These are phyloP conservation scores for Selene dorsalis DNA, from an alignment of 2,797 vertebrate genomes.

Conservation along the genomic window DNA sequence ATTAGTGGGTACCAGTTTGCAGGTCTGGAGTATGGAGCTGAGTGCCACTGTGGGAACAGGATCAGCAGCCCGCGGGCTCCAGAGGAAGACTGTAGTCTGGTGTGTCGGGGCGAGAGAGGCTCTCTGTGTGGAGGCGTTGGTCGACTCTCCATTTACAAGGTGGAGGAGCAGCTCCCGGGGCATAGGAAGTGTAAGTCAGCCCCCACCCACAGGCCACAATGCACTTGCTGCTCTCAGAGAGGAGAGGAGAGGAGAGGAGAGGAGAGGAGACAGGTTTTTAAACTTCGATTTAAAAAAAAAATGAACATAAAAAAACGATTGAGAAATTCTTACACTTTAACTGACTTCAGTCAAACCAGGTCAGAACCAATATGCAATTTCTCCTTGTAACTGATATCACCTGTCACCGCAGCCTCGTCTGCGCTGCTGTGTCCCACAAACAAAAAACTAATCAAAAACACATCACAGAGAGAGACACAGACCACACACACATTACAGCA, in stretches of 20 bases:
- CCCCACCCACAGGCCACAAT: neutral
- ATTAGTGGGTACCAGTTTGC: constrained; percentile 92
- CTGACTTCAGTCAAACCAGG: too few relatives aligned
- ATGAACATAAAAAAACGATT: too few relatives aligned
- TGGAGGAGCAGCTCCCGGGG: constrained; percentile 85
- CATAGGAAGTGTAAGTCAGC: constrained; percentile 88
- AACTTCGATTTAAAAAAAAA: neutral
- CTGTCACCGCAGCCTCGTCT: too few relatives aligned
- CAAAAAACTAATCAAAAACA: too few relatives aligned
- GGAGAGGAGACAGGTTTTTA: neutral
- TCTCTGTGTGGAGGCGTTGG: constrained; percentile 89
- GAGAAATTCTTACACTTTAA: too few relatives aligned
- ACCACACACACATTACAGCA: too few relatives aligned
- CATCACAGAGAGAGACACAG: too few relatives aligned
- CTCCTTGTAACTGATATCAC: too few relatives aligned
- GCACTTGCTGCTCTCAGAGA: neutral
- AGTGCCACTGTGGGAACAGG: constrained; percentile 96
- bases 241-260: neutral
- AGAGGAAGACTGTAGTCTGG: constrained; percentile 91
- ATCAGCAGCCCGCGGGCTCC: constrained; percentile 79
- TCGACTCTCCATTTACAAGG: constrained; percentile 92
- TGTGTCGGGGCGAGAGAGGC: constrained; percentile 92
- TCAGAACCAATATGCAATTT: too few relatives aligned
- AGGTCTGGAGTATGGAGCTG: constrained; percentile 92
- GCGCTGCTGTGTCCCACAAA: too few relatives aligned